Base-by-base conservation (phyloP, 2,888 invertebrate species). In the Myathropa florea region DNA sequence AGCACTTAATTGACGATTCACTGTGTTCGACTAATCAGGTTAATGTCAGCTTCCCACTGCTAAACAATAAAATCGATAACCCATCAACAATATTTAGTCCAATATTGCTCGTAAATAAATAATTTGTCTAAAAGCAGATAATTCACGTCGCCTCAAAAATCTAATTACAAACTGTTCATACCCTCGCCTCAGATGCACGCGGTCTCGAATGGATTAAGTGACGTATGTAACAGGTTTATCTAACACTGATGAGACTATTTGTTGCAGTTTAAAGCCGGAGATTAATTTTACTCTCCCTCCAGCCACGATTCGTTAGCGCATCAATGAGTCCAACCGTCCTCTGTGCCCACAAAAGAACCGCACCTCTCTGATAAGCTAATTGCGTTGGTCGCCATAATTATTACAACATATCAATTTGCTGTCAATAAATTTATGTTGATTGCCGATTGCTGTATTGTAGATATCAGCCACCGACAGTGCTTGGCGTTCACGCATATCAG, bases 371-470 rank as follows among this genome's bases (percentile, higher is more conserved):
- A 80, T 80, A 84, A 84, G 84, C 84, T 84, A 84, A 84, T 84
- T 84, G 67, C 84, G 67, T 80, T 76, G 84, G 75, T 76, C 24
- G 28, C 80, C 76, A 71, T 76, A 80, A 84, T 84, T 76, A 84
- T 84, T 84, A 76, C 84, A 84, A 80, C 84, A 80, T 67, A 84
- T 84, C 84, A 80, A 76, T 84, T 84, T 67, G 65, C 76, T 84
- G 80, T 84, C 84, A 84, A 71, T 84, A 76, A 84, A 80, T 84
- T 84, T 67, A 76, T 76, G 76, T 61, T 57, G 65, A 71, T 71
- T 75, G 18, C n/a, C 57, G 65, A 84, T 80, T 76, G 65, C 46
- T 28, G 60, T 3, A 79, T 70, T 46, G 46, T 46, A 46, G 46
- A 64, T 60, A 80, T 46, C 77, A 72, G 61, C 28, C 46, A 26